A percentile compares a stretch with the other conserved stretches of the same genome.
Conservation (phyloP, 2,888 invertebrate species). For the Therioaphis trifolii region DNA sequence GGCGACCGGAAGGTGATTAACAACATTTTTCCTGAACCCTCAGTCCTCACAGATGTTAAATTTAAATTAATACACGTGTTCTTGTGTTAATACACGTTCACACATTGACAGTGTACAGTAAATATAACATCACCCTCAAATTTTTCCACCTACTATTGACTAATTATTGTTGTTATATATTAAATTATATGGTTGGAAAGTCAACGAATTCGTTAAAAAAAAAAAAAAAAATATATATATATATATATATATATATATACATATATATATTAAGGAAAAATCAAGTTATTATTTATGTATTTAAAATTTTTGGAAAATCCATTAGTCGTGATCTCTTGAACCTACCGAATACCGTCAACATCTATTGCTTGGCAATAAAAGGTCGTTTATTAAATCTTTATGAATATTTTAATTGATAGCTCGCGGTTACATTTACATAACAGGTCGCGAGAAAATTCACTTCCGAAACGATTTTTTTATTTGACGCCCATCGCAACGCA, state of each 20-base stretch:
- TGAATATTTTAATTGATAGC: background rate
- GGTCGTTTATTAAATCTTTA: background rate
- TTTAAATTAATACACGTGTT: constrained; percentile 24
- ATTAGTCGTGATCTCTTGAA: background rate
- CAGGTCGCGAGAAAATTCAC: constrained; percentile 20
- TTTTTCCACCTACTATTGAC: background rate
- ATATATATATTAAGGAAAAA: too few species aligned
- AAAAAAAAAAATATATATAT: too few species aligned
- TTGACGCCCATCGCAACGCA: background rate
- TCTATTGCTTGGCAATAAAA: background rate
- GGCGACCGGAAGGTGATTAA: constrained; percentile 2
- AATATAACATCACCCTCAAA: constrained; percentile 21
- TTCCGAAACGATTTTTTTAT: constrained; percentile 31
- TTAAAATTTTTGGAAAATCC: background rate
- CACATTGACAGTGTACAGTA: background rate
- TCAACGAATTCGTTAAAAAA: background rate
- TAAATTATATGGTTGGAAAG: background rate
- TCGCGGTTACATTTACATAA: constrained; percentile 37
- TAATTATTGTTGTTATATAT: background rate
- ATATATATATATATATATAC: too few species aligned
- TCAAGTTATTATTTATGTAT: too few species aligned
- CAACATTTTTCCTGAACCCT: background rate
- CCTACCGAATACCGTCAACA: too few species aligned
- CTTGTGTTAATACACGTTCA: background rate
- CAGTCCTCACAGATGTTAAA: background rate